phyloP scores from a whole-genome alignment of 92 coral and sea anemone genomes.

The Chrysogorgia sp. region DNA sequence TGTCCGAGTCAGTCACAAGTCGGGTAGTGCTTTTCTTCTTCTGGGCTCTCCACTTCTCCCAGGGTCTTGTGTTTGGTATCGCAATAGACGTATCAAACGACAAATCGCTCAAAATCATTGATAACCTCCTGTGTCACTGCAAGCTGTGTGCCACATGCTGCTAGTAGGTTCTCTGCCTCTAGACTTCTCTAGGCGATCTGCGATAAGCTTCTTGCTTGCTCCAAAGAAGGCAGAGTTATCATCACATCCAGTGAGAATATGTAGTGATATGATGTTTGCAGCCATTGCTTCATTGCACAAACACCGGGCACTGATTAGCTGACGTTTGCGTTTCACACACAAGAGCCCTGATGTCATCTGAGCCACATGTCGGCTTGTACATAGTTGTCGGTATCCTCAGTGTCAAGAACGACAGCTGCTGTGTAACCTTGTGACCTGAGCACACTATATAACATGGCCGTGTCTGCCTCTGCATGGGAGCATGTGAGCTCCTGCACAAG shows the following conservation, averaged over 20 bases:
- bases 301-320: conserved; percentile 6
- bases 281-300: conserved; percentile 32
- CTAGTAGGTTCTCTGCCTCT: too few relatives aligned
- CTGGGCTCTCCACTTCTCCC: not conserved
- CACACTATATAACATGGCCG: conserved; percentile 1
- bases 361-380: not conserved
- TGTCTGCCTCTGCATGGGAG: conserved; percentile 23
- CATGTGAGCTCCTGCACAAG: conserved; percentile 1
- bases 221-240: conserved; percentile 4
- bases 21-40: not conserved
- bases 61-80: not conserved
- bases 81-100: conserved; percentile 1
- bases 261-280: conserved; percentile 12
- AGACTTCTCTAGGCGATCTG: too few relatives aligned
- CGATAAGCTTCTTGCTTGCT: too few relatives aligned
- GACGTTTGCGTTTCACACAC: conserved; percentile 14
- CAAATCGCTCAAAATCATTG: not conserved
- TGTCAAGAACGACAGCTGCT: conserved; percentile 14
- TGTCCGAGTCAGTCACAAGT: conserved; percentile 4
- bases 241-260: conserved; percentile 24
- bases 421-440: too few relatives aligned
- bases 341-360: too few relatives aligned
- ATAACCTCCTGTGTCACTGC: not conserved
- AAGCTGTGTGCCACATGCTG: too few relatives aligned
- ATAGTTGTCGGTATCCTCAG: conserved; percentile 17